phyloP scores from a whole-genome alignment of 2,797 vertebrate species.

The Tragelaphus eurycerus region DNA sequence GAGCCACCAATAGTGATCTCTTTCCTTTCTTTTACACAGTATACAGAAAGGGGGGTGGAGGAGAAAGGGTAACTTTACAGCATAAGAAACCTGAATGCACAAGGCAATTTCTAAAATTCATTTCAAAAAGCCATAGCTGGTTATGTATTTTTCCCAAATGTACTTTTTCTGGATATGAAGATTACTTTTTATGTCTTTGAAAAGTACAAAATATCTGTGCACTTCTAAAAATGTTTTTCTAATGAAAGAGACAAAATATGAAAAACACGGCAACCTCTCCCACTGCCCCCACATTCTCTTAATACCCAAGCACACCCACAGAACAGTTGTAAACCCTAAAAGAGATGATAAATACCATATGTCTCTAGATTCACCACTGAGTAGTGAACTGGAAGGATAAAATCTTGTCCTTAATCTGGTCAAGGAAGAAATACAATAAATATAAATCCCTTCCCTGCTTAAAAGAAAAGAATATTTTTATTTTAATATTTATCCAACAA shows the following conservation, averaged over 20 bases:
- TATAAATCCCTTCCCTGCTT: not conserved
- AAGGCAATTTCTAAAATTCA: slow-evolving; percentile 19
- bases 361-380: not conserved
- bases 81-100: not conserved
- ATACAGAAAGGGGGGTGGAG: not conserved
- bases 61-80: not conserved
- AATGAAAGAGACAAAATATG: slow-evolving; percentile 46
- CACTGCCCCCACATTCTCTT: not conserved
- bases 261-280: not conserved
- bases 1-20: not conserved
- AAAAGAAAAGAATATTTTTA: not conserved
- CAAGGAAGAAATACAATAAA: not conserved
- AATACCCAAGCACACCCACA: not conserved
- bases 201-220: slow-evolving; percentile 1
- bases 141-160: not conserved
- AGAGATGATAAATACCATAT: not conserved
- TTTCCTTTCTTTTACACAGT: not conserved
- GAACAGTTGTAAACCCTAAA: not conserved
- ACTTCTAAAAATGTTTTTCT: slow-evolving; percentile 23
- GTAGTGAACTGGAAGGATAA: not conserved
- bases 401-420: not conserved
- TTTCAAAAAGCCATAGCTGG: slow-evolving; percentile 17
- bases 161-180: slow-evolving; percentile 33
- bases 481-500: slow-evolving; percentile 29
- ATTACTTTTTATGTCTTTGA: not conserved